Evolutionary conservation across 2,113 vertebrate species (phyloP).

Genomic region (Percina caprodes): DNA sequence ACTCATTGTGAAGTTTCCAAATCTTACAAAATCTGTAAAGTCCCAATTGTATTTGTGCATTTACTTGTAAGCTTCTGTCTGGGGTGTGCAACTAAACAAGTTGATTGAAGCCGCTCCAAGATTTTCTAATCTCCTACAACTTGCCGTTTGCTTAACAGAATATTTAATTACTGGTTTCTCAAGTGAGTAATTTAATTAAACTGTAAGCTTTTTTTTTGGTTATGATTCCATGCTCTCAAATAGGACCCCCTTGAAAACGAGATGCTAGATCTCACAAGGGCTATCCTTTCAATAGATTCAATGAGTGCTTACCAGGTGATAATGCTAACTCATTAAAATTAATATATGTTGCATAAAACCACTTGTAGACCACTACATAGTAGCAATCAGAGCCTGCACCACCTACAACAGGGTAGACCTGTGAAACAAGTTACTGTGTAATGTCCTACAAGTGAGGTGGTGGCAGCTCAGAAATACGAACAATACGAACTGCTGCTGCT

Average conservation of each 20-base stretch:
- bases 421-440: conserved; percentile 1
- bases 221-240: neutral
- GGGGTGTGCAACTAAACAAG: conserved; percentile 3
- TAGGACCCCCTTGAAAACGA: no score
- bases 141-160: neutral
- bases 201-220: conserved; percentile 14
- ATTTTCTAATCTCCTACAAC: neutral
- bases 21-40: neutral
- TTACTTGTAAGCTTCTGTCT: neutral
- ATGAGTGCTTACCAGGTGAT: neutral
- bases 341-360: neutral
- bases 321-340: neutral
- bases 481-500: neutral
- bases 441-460: neutral
- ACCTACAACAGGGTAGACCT: neutral
- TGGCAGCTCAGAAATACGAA: neutral
- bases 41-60: neutral
- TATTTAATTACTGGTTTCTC: conserved; percentile 3
- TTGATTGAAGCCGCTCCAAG: neutral
- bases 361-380: conserved; percentile 36
- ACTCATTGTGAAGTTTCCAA: neutral
- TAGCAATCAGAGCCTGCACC: conserved; percentile 34
- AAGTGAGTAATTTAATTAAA: neutral
- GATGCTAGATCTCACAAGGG: no score
- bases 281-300: neutral